Evolutionary conservation across 2,797 vertebrate species (phyloP).

Genomic region (Chelidonichthys spinosus): DNA sequence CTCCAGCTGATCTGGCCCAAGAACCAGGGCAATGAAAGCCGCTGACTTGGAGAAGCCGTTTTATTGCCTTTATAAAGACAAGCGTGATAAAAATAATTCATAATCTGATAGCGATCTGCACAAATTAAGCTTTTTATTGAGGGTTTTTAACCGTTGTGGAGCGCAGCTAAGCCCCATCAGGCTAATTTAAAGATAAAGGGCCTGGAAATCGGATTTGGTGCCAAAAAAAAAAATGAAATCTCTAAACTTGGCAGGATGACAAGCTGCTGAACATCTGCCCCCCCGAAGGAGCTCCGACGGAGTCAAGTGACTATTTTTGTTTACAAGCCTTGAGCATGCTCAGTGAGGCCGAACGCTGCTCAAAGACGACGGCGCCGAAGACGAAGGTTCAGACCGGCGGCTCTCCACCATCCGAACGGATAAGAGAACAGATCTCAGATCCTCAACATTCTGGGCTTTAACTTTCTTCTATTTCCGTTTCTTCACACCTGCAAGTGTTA

Average conservation of each 20-base stretch:
- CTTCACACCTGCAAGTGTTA: not conserved
- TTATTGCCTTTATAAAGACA: not conserved
- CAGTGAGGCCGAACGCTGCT: not conserved
- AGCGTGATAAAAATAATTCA: not conserved
- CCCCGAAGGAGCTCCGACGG: not conserved
- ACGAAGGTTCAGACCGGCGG: not conserved
- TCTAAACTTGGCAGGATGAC: not conserved
- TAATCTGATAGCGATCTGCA: not conserved
- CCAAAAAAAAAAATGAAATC: slow-evolving; percentile 3
- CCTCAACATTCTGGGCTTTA: not conserved
- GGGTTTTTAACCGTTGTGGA: not conserved
- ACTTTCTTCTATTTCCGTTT: not conserved
- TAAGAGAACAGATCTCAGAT: not conserved
- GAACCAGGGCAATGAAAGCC: too few relatives aligned
- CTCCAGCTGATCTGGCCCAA: not conserved
- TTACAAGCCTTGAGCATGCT: not conserved
- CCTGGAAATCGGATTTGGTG: slow-evolving; percentile 16
- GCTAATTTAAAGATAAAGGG: slow-evolving; percentile 9
- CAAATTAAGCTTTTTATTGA: not conserved
- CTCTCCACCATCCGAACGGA: slow-evolving; percentile 15
- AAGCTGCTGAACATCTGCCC: not conserved
- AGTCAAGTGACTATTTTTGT: slow-evolving; percentile 13
- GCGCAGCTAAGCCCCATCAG: not conserved
- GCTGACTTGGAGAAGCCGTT: not conserved
- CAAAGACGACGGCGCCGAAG: too few relatives aligned